Base-by-base conservation (phyloP, 2,797 vertebrate species). In the Xenops minutus region DNA sequence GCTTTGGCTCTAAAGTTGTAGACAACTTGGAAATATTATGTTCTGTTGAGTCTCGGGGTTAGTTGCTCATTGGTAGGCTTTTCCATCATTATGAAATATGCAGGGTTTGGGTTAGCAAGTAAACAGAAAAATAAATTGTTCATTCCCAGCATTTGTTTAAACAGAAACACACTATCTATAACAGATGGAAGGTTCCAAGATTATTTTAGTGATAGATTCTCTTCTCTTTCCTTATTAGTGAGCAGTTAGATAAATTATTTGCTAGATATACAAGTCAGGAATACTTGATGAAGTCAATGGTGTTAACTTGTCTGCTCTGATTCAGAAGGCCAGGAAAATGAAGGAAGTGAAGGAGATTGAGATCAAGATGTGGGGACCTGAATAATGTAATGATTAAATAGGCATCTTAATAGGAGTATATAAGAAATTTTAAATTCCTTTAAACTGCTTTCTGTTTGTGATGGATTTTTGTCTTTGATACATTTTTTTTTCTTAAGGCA, bases 81-180 rank as follows among this genome's bases (percentile, higher is more conserved):
- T 79, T 82, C 67, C 23, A 22, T 85, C 49, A 52, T 44, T 85
- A 71, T 61, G 78, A 91, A 92, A 85, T 85, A 39, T 21, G 22
- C 41, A 76, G 34, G 59, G 16, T 85, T 83, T 92, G 51, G 5
- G 36, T 69, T 93, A 66, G 58, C 32, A 87, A 91, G 78, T 87
- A 84, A 94, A 87, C 61, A 90, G 56, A 49, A 81, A 89, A 93
- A 91, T 78, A 86, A 88, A 86, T 68, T 78, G 67, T 78, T 92
- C 77, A 85, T 91, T 92, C 44, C 16, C 39, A 68, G 75, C 91
- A 76, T 78, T 78, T 77, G 62, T 73, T 96, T 89, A 34, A 91
- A 79, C 29, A 81, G 72, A 82, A 91, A 58, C 51, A 85, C 2
- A 2, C 17, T 32, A 51, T 77, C 36, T 93, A 26, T 75, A 95